Base-by-base conservation (phyloP, 2,888 invertebrate genomes). In the Troides oblongomaculatus region DNA sequence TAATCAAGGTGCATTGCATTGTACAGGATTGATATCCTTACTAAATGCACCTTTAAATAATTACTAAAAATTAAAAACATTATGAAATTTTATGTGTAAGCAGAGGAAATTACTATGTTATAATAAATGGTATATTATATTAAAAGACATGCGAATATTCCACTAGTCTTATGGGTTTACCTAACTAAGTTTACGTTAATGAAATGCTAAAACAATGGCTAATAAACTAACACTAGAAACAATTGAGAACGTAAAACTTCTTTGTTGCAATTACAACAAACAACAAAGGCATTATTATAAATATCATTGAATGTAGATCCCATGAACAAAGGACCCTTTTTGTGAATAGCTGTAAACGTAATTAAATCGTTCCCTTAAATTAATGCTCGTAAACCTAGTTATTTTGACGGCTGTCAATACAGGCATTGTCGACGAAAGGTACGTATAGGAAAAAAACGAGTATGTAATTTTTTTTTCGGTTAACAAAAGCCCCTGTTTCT, bases 401-500 rank as follows among this genome's bases (percentile, higher is more conserved):
- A 70, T 70, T 66, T 70, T 66, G 70, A 70, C 70, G 70, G 70
- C 70, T 66, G 70, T 66, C 70, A 70, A 70, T 70, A 70, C 70
- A 59, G 58, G 63, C 66, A 62, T 62, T 70, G 66, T 66, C 66
- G 68, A 59, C 50, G 43, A 58, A 62, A 58, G 57, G 65, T 57
- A 56, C 62, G 67, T 61, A 56, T n/a, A 46, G 66, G 69, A 72
- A 69, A 72, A 67, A 67, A 64, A 60, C 64, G 57, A 61, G 66
- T 63, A 25, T 59, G 59, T 57, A 36, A 68, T 63, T 53, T 30
- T 64, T 61, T 69, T 66, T 67, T 59, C n/a, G 14, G 36, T 61
- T 79, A 89, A 90, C 89, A 91, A 90, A 88, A 81, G 79, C 69
- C 25, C 70, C 70, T 72, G 62, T 83, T 87, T 85, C 88, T 88